A percentile compares a stretch with the other conserved stretches of the same genome.
These are phyloP conservation scores for Pimpla rufipes DNA, from an alignment of 2,888 invertebrate species.

Conservation along the genomic window DNA sequence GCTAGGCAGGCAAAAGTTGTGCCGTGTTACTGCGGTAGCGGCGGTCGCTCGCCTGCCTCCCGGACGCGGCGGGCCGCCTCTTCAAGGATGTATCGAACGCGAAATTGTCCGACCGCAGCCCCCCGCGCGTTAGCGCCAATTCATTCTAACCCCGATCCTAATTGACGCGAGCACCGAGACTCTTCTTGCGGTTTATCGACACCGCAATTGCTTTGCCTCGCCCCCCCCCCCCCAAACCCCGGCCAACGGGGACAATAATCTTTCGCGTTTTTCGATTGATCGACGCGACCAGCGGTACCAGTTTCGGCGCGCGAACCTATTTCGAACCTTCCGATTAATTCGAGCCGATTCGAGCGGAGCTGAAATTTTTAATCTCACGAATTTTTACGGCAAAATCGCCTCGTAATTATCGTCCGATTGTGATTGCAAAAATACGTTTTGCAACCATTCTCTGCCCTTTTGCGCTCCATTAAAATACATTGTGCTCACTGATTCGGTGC, in stretches of 20 bases:
- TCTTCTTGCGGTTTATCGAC: conserved; percentile 56
- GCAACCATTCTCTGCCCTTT: too few species aligned
- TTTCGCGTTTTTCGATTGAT: background rate
- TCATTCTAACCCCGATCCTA: conserved; percentile 52
- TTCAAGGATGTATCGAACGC: conserved; percentile 67
- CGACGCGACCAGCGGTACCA: too few species aligned
- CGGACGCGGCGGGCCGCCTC: conserved; percentile 16
- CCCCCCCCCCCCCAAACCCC: too few species aligned
- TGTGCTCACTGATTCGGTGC: too few species aligned
- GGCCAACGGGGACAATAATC: background rate
- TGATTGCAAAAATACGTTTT: too few species aligned
- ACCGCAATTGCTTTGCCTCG: conserved; percentile 10
- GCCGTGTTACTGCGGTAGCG: conserved; percentile 38
- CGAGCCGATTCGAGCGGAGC: too few species aligned
- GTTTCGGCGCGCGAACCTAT: too few species aligned
- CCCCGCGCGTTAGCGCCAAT: conserved; percentile 59
- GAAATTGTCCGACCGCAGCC: conserved; percentile 62
- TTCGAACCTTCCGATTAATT: too few species aligned
- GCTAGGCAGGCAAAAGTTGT: conserved; percentile 61
- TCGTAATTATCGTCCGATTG: too few species aligned
- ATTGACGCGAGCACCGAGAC: conserved; percentile 41
- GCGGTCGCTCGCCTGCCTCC: background rate
- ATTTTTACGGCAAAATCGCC: too few species aligned
- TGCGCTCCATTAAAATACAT: too few species aligned
- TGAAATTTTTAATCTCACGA: too few species aligned